Percentiles rank a stretch among this genome's conserved stretches.
phyloP scores from a whole-genome alignment of 2,113 vertebrate genomes.

The Dissostichus mawsoni region DNA sequence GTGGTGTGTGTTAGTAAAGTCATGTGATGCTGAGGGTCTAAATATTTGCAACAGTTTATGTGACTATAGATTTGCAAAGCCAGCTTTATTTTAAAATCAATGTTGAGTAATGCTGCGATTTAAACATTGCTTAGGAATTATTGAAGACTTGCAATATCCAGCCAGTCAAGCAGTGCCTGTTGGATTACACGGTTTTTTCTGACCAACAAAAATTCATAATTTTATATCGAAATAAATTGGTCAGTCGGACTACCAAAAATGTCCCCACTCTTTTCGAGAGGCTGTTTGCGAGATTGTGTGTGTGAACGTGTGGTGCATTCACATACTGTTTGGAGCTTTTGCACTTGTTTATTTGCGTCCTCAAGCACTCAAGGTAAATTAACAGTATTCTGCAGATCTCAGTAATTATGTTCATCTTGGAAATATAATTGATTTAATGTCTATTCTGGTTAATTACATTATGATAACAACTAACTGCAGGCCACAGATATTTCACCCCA shows the following conservation, averaged over 20 bases:
- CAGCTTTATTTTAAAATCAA: not conserved
- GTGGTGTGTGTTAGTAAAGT: not conserved
- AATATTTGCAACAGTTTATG: slow-evolving; percentile 11
- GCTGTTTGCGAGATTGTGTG: slow-evolving; percentile 2
- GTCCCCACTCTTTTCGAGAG: too few relatives aligned
- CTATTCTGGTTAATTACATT: not conserved
- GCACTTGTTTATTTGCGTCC: too few relatives aligned
- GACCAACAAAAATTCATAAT: too few relatives aligned
- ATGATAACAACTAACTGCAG: not conserved
- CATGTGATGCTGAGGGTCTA: slow-evolving; percentile 2
- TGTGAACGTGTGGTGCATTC: not conserved
- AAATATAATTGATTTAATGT: not conserved
- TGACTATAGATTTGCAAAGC: not conserved
- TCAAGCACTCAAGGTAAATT: not conserved
- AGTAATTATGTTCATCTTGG: not conserved
- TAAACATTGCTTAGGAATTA: not conserved
- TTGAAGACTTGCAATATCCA: not conserved
- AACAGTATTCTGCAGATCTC: not conserved
- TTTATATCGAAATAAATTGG: too few relatives aligned
- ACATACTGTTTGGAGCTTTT: too few relatives aligned
- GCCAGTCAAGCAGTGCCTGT: not conserved
- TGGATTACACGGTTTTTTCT: not conserved
- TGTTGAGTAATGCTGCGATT: not conserved
- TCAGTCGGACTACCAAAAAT: too few relatives aligned
- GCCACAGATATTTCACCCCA: not conserved